Evolutionary conservation across 2,888 invertebrate genomes (phyloP), one percentile per base, ranked within the genome.

Genomic region (Cistogaster globosa): DNA sequence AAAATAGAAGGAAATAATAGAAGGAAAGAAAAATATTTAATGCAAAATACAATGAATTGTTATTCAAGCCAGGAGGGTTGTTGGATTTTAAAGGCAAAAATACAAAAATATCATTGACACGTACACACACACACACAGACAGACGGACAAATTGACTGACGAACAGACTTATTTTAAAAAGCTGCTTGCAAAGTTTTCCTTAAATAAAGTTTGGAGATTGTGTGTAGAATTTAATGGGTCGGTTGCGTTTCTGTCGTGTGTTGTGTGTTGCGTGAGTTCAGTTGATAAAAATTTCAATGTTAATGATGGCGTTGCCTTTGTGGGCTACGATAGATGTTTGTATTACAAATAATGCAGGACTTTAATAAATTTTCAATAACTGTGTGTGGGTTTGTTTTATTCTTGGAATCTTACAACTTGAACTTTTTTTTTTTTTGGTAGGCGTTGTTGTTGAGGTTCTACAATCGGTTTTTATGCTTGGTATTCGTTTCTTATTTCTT

Each of bases 181-280:
- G 20, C 60, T 77, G 58, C 57, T 76, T 48, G 51, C 32, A 76
- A 82, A 76, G 69, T 75, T 71, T 71, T 55, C 42, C 22, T 26
- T 7, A 22, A 65, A 42, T 1, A 14, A 36, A 26, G 38, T 36
- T 57, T 14, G 20, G 26, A 11, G 18, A 58, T 53, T 80, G 75
- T 69, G 26, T 80, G 75, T 69, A 36, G 62, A 84, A 72, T 86
- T 85, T 87, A 86, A 88, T 88, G 87, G 87, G 85, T 78, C 86
- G 87, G 86, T 87, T 88, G 88, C 87, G 88, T 88, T 88, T 87
- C 84, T 85, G 32, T 32, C 57, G 84, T 65, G 32, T 71, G 55
- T 32, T 60, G 84, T 65, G 32, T 71, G 55, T 87, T 88, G 88
- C 87, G 88, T 87, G 88, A 82, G 87, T 81, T 32, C 86, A 87